Evolutionary conservation across 2,888 invertebrate species (phyloP).

Genomic region (Parnassius apollo): DNA sequence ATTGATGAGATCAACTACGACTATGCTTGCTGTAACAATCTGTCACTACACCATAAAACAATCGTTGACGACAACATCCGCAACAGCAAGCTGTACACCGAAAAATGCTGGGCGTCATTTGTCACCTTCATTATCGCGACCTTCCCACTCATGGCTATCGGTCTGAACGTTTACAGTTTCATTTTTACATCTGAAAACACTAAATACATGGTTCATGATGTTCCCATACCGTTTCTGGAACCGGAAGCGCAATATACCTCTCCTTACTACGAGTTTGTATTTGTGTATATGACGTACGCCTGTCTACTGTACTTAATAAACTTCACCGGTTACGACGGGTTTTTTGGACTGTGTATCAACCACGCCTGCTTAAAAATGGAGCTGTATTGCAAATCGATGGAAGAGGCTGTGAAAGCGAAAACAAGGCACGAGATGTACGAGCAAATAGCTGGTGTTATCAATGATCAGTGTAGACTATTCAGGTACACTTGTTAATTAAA

Average conservation of each 20-base stretch:
- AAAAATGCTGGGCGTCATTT: conserved; percentile 43
- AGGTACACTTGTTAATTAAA: too few species aligned
- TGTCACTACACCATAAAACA: conserved; percentile 32
- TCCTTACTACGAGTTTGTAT: conserved; percentile 53
- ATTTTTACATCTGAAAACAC: conserved; percentile 37
- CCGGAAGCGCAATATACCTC: conserved; percentile 43
- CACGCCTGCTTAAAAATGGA: conserved; percentile 62
- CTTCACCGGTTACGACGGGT: conserved; percentile 56
- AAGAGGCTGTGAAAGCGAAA: conserved; percentile 42
- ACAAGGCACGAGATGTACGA: conserved; percentile 22
- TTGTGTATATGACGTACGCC: conserved; percentile 43
- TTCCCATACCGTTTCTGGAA: conserved; percentile 40
- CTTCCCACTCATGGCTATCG: conserved; percentile 47
- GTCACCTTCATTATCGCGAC: conserved; percentile 39
- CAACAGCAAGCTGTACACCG: conserved; percentile 42
- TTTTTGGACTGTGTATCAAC: conserved; percentile 52
- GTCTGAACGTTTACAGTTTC: conserved; percentile 41
- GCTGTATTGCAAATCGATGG: conserved; percentile 46
- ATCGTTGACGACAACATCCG: conserved; percentile 35
- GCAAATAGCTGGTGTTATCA: conserved; percentile 44
- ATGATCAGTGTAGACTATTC: conserved; percentile 48
- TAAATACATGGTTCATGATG: conserved; percentile 58
- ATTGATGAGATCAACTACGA: conserved; percentile 53
- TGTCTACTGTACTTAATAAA: conserved; percentile 41
- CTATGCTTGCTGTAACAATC: conserved; percentile 38